Evolutionary conservation across 2,797 vertebrate species (phyloP), one percentile per base, ranked within the genome.

Genomic region (Parauchenoglanis ngamensis): DNA sequence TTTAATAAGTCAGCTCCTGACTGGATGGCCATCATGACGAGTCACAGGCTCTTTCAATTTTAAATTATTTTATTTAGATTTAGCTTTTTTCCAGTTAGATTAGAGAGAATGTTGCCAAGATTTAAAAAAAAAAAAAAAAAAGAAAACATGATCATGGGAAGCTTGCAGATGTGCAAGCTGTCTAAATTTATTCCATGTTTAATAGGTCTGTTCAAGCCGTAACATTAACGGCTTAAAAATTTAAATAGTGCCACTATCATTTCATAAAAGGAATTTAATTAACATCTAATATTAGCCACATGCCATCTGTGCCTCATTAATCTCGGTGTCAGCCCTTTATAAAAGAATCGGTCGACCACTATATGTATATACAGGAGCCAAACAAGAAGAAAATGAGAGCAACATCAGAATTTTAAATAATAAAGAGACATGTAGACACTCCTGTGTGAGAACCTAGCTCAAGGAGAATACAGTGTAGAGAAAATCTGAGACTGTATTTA

Each of bases 311-410:
- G n/a, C 10, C 2, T 61, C 35, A 5, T 40, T 40, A 57, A 80
- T 57, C 0, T 40, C 7, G 0, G 19, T 7, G 21, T 25, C 31
- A 59, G 31, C 17, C 25, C 25, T 52, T 49, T 52, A 56, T 4
- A 8, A 57, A 40, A 21, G 3, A 7, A 67, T 54, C 81, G 63
- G 81, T 68, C 63, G 11, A 68, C 81, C 63, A 23, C 46, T 68
- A 68, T 35, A 35, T 83, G 28, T 35, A 83, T 35, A 68, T 54
- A 68, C 46, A 83, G 63, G 81, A 68, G 28, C 44, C 63, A 35
- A 68, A 83, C 46, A 54, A 68, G 63, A 19, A 68, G 49, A 83
- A 52, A 83, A 67, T 52, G 61, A 83, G 25, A 83, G 61, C 15
- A 83, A 35, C n/a, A 68, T 83, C 44, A 54, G 63, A 68, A 52